phyloP scores from a whole-genome alignment of 2,888 invertebrate genomes.

The Plusia festucae region DNA sequence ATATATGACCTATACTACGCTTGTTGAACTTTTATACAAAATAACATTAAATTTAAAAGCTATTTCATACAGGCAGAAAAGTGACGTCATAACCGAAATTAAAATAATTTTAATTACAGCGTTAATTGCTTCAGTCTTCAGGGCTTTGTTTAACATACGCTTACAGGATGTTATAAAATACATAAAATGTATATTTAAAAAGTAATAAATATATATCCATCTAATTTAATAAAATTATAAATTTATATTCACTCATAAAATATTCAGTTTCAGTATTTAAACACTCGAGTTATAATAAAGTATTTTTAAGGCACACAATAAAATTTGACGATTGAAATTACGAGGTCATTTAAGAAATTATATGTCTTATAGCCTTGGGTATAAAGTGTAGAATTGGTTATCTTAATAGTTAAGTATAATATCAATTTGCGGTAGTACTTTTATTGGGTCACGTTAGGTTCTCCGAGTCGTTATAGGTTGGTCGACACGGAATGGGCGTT shows the following conservation, averaged over 20 bases:
- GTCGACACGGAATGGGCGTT: slow-evolving; percentile 79
- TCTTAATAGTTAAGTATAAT: slow-evolving; percentile 39
- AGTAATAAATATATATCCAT: slow-evolving; percentile 11
- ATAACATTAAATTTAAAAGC: background rate
- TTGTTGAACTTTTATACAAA: background rate
- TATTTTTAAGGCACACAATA: slow-evolving; percentile 39
- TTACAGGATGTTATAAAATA: background rate
- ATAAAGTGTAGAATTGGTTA: slow-evolving; percentile 46
- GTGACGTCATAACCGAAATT: background rate
- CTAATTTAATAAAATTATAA: slow-evolving; percentile 17
- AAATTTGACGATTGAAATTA: slow-evolving; percentile 46
- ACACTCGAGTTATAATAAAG: slow-evolving; percentile 28
- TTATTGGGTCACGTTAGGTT: slow-evolving; percentile 68
- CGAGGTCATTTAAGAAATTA: slow-evolving; percentile 23
- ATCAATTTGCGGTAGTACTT: slow-evolving; percentile 60
- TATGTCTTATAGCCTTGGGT: slow-evolving; percentile 35
- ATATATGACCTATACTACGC: background rate
- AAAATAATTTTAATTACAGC: background rate
- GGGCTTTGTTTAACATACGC: background rate
- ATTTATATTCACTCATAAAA: slow-evolving; percentile 28
- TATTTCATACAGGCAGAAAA: background rate
- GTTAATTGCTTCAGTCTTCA: background rate
- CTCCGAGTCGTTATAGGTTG: slow-evolving; percentile 69
- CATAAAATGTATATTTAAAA: background rate
- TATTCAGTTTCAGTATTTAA: slow-evolving; percentile 32